Evolutionary conservation across 2,797 vertebrate genomes (phyloP), one percentile per base, ranked within the genome.

Genomic region (Alectoris magna): DNA sequence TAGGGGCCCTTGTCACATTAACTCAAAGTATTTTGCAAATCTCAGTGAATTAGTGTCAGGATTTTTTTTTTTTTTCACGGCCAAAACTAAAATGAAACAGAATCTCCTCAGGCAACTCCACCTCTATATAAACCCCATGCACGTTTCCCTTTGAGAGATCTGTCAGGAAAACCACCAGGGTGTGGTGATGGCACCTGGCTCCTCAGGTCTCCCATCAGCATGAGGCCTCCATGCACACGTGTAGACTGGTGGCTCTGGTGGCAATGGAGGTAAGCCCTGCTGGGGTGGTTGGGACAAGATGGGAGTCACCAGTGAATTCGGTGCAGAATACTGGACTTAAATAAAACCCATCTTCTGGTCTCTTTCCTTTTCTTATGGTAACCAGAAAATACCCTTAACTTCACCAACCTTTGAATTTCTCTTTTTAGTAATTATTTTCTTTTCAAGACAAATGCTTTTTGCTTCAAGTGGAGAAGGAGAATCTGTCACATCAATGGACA

Each of bases 181-280:
- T 34, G 18, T 11, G 13, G 10, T 49, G 34, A 16, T 39, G 23
- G 26, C 36, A 22, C 22, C 5, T 56, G 49, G 10, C 27, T 75
- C n/a, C 24, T 82, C 63, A 55, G 58, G n/a, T 22, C 12, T 55
- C 24, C 68, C 41, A 12, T 39, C 60, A 73, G 39, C 26, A 27
- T 1, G 7, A 14, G 15, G 1, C 14, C 34, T 51, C 36, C 2
- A 0, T 4, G 21, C 21, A 60, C 26, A 9, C 0, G 1, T 11
- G 19, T 26, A 17, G 22, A 43, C 21, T 44, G 59, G 2, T 15
- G 39, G 36, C 13, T 44, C 24, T 62, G 53, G 22, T 68, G 46
- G 43, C 24, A 41, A 22, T 19, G 58, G 64, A 44, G n/a, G 6
- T 31, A 38, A 29, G 6, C 5, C 24, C 38, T 64, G 24, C 21